A percentile compares a stretch with the other conserved stretches of the same genome.
These are phyloP conservation scores for Cephus runcator DNA, from an alignment of 2,888 invertebrate genomes.

Conservation along the genomic window DNA sequence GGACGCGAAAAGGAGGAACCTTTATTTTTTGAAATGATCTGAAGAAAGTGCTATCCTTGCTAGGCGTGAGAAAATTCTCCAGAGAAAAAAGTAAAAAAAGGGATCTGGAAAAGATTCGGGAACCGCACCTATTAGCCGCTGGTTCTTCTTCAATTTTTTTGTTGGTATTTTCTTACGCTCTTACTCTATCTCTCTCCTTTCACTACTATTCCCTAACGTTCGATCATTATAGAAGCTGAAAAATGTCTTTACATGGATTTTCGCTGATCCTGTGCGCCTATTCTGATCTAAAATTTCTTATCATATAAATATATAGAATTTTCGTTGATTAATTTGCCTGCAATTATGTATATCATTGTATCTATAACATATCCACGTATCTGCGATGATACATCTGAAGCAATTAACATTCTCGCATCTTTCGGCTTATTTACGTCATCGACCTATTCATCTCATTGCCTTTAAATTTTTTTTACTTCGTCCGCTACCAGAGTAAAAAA, in stretches of 20 bases:
- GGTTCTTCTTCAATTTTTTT: background rate
- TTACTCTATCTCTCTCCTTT: conserved; percentile 12
- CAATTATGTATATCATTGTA: background rate
- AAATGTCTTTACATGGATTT: background rate
- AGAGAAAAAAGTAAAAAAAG: background rate
- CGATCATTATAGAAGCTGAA: background rate
- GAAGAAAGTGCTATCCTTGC: background rate
- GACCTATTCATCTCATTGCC: too few relatives aligned
- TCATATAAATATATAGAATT: too few relatives aligned
- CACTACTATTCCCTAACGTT: background rate
- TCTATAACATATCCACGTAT: background rate
- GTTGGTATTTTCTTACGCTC: conserved; percentile 4
- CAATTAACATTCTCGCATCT: too few relatives aligned
- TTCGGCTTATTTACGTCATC: too few relatives aligned
- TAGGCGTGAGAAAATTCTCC: background rate
- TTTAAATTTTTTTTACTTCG: too few relatives aligned
- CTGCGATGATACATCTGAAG: too few relatives aligned
- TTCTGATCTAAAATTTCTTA: too few relatives aligned
- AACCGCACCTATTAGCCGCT: background rate
- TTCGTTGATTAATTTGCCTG: background rate
- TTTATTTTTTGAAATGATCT: background rate
- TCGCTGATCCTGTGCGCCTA: too few relatives aligned
- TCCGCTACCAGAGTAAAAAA: too few relatives aligned
- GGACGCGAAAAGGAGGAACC: background rate
- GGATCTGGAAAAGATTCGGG: background rate